These are phyloP conservation scores for Bufo bufo DNA, from an alignment of 2,113 vertebrate species.

Conservation along the genomic window DNA sequence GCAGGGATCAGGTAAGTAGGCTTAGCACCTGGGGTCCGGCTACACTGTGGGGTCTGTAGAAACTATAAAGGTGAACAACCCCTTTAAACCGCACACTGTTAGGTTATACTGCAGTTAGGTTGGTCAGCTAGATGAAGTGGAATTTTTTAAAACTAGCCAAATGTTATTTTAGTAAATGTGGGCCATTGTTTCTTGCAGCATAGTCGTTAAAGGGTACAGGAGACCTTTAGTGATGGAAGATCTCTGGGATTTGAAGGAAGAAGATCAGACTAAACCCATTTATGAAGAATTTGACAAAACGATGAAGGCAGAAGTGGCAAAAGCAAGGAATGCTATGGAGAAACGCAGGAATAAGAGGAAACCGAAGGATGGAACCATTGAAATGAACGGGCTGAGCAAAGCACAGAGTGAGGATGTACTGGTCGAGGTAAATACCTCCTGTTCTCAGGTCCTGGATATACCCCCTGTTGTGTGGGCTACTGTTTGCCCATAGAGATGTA, in stretches of 20 bases:
- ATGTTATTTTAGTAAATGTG: neutral
- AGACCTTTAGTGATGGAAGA: constrained; percentile 87
- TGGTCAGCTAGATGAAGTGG: no score
- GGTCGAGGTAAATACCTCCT: constrained; percentile 79
- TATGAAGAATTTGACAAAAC: constrained; percentile 69
- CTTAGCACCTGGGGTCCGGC: no score
- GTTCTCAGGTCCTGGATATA: neutral
- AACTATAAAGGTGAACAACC: no score
- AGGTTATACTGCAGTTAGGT: no score
- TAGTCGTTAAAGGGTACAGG: constrained; percentile 80
- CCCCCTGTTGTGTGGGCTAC: no score
- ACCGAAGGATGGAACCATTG: neutral
- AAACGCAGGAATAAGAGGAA: constrained; percentile 64
- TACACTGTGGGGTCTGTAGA: no score
- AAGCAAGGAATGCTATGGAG: constrained; percentile 71
- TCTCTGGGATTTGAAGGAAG: constrained; percentile 82
- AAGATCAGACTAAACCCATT: constrained; percentile 66
- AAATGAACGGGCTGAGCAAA: constrained; percentile 71
- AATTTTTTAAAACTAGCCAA: no score
- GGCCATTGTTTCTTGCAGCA: constrained; percentile 65
- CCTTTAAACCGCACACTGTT: no score
- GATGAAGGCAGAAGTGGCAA: constrained; percentile 73
- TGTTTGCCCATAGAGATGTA: no score
- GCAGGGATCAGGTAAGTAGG: no score
- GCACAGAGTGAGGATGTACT: constrained; percentile 85